Base-by-base conservation (phyloP, 92 coral and sea anemone species). In the Palythoa grandiflora region DNA sequence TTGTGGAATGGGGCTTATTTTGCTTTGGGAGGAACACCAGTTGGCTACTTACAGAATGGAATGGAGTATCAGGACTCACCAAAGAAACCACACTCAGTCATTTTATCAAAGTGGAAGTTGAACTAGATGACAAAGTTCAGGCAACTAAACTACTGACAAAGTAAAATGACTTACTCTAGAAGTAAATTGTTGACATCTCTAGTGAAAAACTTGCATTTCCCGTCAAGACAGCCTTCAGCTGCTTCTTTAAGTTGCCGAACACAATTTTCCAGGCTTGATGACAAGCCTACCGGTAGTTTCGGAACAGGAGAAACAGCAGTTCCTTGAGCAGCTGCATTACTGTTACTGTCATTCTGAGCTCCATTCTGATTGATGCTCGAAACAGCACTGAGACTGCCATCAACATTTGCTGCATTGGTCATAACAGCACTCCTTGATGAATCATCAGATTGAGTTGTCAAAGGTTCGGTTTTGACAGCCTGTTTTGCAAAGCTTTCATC, bases 151-250 rank as follows among this genome's bases (percentile, higher is more conserved):
- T 44, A 11, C 17, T 38, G 68, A 16, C 7, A 40, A 75, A 77
- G 3, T 9, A 12, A 9, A 21, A 13, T 13, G 7, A 90, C 99
- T 93, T 85, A 97, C 99, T 95, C 98, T 51, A 97, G 71, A 68
- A 97, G 83, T 90, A 95, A 87, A 75, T 94, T 94, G 90, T 97
- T 97, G 91, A 97, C 99, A 92, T 95, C 99, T 68, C 93, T 88
- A 87, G 88, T 95, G 70, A 97, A 97, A 89, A 97, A 97, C 92
- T 97, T 97, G 92, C 99, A 97, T 71, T 97, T 97, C 38, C 99
- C 99, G 81, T 94, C 97, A 35, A 90, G 91, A 52, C 83, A 91
- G n/a, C 94, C 92, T 68, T 92, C 93, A 3, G 98, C 98, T 28
- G 98, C 99, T 52, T 93, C 91, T 84, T 95, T 95, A 71, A 97